phyloP scores from a whole-genome alignment of 1,140 invertebrate genomes.

The Pararge aegeria region DNA sequence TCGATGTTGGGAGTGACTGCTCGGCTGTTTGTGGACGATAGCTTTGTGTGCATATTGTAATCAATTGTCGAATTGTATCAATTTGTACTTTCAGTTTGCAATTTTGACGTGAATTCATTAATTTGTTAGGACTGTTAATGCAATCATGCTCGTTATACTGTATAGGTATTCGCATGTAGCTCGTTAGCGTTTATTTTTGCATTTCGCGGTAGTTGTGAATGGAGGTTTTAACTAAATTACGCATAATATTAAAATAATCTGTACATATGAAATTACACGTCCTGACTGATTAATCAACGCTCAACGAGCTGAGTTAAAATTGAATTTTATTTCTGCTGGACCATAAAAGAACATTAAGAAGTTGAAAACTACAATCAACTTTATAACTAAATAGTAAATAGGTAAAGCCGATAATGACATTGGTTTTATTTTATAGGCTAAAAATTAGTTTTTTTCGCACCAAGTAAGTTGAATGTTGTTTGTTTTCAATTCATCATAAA shows the following conservation, averaged over 20 bases:
- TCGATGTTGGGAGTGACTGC: constrained; percentile 49
- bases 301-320: too few relatives aligned
- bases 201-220: neutral
- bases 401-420: too few relatives aligned
- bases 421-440: too few relatives aligned
- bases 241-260: neutral
- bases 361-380: too few relatives aligned
- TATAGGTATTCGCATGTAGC: constrained; percentile 20
- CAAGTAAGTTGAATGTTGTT: too few relatives aligned
- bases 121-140: constrained; percentile 58
- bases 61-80: constrained; percentile 77
- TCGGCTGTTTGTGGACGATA: constrained; percentile 69
- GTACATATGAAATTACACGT: too few relatives aligned
- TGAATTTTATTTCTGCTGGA: too few relatives aligned
- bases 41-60: constrained; percentile 76
- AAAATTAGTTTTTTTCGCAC: too few relatives aligned
- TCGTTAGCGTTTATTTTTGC: constrained; percentile 21
- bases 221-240: neutral
- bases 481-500: too few relatives aligned
- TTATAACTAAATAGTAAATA: too few relatives aligned
- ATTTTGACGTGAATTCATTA: constrained; percentile 75
- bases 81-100: constrained; percentile 75
- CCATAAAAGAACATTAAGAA: too few relatives aligned
- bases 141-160: constrained; percentile 31
- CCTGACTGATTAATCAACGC: too few relatives aligned